phyloP scores from a whole-genome alignment of 2,888 invertebrate species.

The Linnaemya vulpina region DNA sequence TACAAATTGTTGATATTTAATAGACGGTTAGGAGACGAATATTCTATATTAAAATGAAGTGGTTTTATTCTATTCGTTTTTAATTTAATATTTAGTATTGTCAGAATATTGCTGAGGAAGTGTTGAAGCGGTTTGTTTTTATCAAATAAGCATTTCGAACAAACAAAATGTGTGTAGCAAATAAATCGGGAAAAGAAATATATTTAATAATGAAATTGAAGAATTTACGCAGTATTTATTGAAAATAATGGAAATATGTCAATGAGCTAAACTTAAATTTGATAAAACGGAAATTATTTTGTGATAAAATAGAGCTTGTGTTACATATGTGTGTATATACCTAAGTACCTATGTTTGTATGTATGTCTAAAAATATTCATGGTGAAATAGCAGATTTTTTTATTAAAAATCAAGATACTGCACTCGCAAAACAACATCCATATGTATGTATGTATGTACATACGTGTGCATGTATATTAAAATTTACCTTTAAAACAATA shows the following conservation, averaged over 20 bases:
- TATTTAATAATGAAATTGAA: background rate
- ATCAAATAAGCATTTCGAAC: background rate
- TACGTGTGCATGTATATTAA: too few species aligned
- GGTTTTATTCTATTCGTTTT: background rate
- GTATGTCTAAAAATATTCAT: background rate
- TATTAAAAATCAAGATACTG: slow-evolving; percentile 6
- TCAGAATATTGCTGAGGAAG: slow-evolving; percentile 11
- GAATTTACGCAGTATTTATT: slow-evolving; percentile 8
- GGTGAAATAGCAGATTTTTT: background rate
- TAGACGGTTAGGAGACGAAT: background rate
- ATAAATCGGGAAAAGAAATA: background rate
- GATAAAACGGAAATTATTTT: background rate
- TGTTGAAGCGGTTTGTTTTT: background rate
- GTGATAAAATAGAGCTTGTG: slow-evolving; percentile 7
- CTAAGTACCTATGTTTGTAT: too few species aligned
- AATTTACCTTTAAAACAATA: too few species aligned
- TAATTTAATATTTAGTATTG: slow-evolving; percentile 36
- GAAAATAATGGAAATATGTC: background rate
- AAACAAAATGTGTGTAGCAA: background rate
- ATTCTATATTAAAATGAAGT: background rate
- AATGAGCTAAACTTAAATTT: background rate
- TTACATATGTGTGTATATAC: background rate
- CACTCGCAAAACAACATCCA: background rate
- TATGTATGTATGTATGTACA: too few species aligned
- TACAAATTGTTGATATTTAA: background rate